A percentile compares a stretch with the other conserved stretches of the same genome.
phyloP scores from a whole-genome alignment of 92 coral and sea anemone species.

The Actinostola sp. region DNA sequence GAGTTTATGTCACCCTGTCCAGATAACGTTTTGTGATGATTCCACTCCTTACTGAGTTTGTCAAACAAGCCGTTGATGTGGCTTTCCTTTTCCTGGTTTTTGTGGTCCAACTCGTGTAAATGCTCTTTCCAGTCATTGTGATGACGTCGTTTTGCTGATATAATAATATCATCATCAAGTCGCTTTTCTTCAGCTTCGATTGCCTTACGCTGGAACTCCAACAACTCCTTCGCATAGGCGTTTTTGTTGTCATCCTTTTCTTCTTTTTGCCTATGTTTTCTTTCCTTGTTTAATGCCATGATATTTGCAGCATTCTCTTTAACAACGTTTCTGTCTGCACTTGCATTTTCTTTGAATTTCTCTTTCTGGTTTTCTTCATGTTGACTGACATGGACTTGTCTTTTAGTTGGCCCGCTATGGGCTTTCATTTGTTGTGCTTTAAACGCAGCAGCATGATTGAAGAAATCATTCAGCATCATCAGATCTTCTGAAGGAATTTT shows the following conservation, averaged over 20 bases:
- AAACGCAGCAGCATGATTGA: constrained; percentile 6
- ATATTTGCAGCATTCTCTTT: too few relatives aligned
- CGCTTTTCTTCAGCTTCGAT: constrained; percentile 22
- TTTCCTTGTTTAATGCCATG: too few relatives aligned
- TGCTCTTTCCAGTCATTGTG: not conserved
- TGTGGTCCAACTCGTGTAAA: not conserved
- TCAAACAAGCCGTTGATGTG: constrained; percentile 13
- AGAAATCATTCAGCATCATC: constrained; percentile 21
- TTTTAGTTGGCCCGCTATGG: not conserved
- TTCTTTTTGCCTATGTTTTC: not conserved
- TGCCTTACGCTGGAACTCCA: constrained; percentile 43
- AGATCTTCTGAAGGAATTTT: constrained; percentile 24
- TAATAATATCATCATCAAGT: constrained; percentile 9
- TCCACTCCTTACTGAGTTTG: not conserved
- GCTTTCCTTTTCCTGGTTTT: constrained; percentile 18
- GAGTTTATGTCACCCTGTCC: not conserved
- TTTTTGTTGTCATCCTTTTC: constrained; percentile 1
- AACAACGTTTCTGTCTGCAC: too few relatives aligned
- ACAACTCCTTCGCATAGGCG: constrained; percentile 14
- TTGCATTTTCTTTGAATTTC: not conserved
- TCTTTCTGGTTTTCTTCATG: not conserved
- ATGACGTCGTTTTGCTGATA: not conserved
- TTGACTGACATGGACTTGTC: not conserved
- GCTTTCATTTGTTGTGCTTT: not conserved
- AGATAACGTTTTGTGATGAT: not conserved